Percentiles rank a stretch among this genome's conserved stretches.
Evolutionary conservation across 1,140 invertebrate genomes (phyloP).

Genomic region (Ylistrum balloti): DNA sequence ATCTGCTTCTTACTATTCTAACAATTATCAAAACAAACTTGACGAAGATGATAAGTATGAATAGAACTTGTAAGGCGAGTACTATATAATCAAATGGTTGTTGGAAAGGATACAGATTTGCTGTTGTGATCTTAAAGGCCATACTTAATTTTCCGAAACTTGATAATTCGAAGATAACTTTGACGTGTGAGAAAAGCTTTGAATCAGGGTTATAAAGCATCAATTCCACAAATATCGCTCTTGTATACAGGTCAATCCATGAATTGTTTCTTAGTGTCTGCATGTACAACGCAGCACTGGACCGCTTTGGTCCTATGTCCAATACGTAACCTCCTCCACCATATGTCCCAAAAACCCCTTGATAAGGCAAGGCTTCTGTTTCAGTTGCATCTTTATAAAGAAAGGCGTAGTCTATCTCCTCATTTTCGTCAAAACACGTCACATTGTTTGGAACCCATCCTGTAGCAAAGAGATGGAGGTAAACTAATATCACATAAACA

Average conservation of each 20-base stretch:
- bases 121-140: slow-evolving; percentile 65
- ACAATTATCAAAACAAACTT: slow-evolving; percentile 33
- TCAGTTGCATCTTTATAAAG: not conserved
- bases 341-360: slow-evolving; percentile 41
- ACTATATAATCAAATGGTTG: slow-evolving; percentile 69
- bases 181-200: slow-evolving; percentile 79
- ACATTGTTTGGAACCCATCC: slow-evolving; percentile 53
- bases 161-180: slow-evolving; percentile 80
- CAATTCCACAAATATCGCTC: slow-evolving; percentile 84
- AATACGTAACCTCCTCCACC: slow-evolving; percentile 50
- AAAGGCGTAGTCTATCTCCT: slow-evolving; percentile 54
- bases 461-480: slow-evolving; percentile 17
- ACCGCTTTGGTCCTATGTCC: slow-evolving; percentile 53
- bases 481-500: too few relatives aligned
- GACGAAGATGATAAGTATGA: slow-evolving; percentile 64
- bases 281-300: slow-evolving; percentile 64
- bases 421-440: slow-evolving; percentile 60
- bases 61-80: slow-evolving; percentile 69
- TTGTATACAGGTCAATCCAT: slow-evolving; percentile 83
- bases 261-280: slow-evolving; percentile 72
- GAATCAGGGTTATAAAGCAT: slow-evolving; percentile 83
- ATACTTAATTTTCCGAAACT: slow-evolving; percentile 76
- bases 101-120: slow-evolving; percentile 72
- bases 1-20: not conserved
- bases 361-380: slow-evolving; percentile 33